Conservation (phyloP, 2,888 invertebrate genomes). For the Steinernema hermaphroditum region DNA sequence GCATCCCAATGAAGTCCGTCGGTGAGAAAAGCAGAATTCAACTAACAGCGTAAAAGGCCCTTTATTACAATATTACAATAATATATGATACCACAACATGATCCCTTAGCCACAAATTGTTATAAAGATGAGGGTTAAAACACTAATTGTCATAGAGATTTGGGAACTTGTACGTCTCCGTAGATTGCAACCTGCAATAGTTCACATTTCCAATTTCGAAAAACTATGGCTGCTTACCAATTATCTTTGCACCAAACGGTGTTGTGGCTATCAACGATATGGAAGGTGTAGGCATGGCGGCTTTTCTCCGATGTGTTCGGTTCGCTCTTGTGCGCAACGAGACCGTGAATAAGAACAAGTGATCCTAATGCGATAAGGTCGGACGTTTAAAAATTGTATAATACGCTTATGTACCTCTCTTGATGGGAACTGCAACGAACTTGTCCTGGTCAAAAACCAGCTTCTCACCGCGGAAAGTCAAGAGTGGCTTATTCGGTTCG, state of each 20-base stretch:
- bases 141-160: constrained; percentile 45
- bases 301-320: constrained; percentile 80
- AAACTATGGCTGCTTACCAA: constrained; percentile 73
- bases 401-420: constrained; percentile 75
- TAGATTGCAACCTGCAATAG: constrained; percentile 55
- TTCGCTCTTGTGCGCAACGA: constrained; percentile 89
- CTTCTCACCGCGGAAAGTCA: constrained; percentile 58
- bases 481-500: constrained; percentile 43
- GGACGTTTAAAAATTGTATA: background rate
- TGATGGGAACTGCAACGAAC: constrained; percentile 80
- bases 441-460: constrained; percentile 72
- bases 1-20: too few species aligned
- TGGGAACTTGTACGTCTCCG: constrained; percentile 53
- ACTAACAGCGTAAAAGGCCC: too few species aligned
- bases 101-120: too few species aligned
- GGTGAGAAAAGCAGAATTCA: too few species aligned
- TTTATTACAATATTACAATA: too few species aligned
- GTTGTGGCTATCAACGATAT: constrained; percentile 80
- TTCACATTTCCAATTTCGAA: background rate
- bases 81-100: too few species aligned
- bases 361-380: constrained; percentile 72
- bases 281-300: constrained; percentile 94
- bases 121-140: too few species aligned
- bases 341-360: constrained; percentile 85
- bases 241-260: constrained; percentile 80